phyloP scores from a whole-genome alignment of 1,140 invertebrate species.

The Drosophila seguyi region DNA sequence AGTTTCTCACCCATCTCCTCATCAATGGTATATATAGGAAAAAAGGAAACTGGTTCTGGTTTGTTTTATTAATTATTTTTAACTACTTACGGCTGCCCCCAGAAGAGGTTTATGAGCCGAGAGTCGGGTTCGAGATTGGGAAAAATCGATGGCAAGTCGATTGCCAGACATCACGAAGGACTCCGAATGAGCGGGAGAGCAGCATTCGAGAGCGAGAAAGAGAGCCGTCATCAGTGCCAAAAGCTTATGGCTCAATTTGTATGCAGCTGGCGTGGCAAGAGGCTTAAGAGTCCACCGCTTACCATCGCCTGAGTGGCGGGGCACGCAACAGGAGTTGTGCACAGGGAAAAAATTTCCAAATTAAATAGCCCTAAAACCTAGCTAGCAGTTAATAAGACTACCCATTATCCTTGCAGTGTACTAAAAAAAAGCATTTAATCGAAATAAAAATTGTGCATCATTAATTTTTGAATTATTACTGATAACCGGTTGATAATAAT shows the following conservation, averaged over 20 bases:
- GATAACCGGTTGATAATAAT: neutral
- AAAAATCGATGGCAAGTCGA: conserved; percentile 64
- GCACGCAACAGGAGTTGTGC: conserved; percentile 34
- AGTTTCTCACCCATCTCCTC: conserved; percentile 23
- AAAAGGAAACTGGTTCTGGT: no score
- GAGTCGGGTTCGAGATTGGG: conserved; percentile 45
- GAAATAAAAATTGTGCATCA: neutral
- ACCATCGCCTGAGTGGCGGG: conserved; percentile 34
- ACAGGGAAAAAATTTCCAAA: conserved; percentile 27
- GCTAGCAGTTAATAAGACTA: conserved; percentile 15
- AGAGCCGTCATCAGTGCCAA: conserved; percentile 55
- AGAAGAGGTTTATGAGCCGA: conserved; percentile 36
- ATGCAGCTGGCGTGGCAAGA: conserved; percentile 70
- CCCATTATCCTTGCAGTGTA: neutral
- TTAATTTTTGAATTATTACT: neutral
- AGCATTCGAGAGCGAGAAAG: conserved; percentile 5
- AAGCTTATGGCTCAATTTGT: conserved; percentile 80
- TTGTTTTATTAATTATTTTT: conserved; percentile 78
- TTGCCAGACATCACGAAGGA: conserved; percentile 50
- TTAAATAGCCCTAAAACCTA: conserved; percentile 12
- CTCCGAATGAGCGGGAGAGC: conserved; percentile 2
- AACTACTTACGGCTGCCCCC: conserved; percentile 57
- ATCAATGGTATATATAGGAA: no score
- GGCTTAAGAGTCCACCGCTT: conserved; percentile 62
- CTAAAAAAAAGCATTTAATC: conserved; percentile 10